Evolutionary conservation across 2,113 vertebrate species (phyloP), one percentile per base, ranked within the genome.

Genomic region (Corythoichthys haematopterus): DNA sequence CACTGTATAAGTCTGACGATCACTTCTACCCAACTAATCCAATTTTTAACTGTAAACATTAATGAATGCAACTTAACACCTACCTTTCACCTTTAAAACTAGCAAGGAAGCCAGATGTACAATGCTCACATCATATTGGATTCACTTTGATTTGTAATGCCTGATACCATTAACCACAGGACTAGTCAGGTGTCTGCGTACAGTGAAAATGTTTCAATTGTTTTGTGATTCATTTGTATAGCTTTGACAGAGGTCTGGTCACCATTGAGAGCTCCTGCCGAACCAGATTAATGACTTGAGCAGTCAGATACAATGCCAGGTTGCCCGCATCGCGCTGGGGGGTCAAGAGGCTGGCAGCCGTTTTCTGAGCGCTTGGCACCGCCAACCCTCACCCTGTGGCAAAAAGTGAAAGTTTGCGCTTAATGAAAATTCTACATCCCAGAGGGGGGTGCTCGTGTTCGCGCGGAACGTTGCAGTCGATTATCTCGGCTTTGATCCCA

Each of bases 251-350:
- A 60, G 57, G 37, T 38, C 57, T 16, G 35, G 6, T 15, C 36
- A 9, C 36, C 20, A 16, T 37, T 3, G 13, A 59, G 36, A 3
- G 36, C 3, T 40, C 57, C 8, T 40, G 53, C 53, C 4, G 3
- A 83, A 74, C 75, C 74, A 86, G 86, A 89, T 80, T 91, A 88
- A 89, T 89, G 88, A 88, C 75, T 76, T 62, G 73, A 71, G 76
- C 81, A 80, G 85, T 82, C 79, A 6, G 79, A 82, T 78, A 84
- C 87, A 84, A 91, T 85, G 84, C 83, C 87, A 88, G 89, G 81
- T 79, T 71, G 71, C 77, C 79, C 67, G 75, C 80, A 80, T 11
- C 72, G 68, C 56, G 33, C 58, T 7, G 62, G 74, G 77, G 71
- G 87, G n/a, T 88, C 84, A 85, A 78, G 77, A 65, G 52, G 52